These are phyloP conservation scores for Bergia sp. DNA, from an alignment of 92 coral and sea anemone species.

Conservation along the genomic window DNA sequence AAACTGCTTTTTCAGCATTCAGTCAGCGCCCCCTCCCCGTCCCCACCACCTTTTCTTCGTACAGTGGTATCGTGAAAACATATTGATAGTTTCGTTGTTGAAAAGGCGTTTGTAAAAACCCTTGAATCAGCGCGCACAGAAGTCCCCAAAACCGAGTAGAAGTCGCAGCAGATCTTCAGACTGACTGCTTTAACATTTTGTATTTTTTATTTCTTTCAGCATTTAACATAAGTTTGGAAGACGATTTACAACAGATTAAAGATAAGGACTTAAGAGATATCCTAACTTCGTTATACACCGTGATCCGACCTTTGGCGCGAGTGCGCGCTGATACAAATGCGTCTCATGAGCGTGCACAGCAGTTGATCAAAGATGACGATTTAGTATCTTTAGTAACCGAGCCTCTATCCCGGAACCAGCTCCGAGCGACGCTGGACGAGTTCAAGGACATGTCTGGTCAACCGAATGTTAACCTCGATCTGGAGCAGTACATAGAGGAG, in stretches of 20 bases:
- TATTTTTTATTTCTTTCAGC: slow-evolving; percentile 50
- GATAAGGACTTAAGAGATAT: slow-evolving; percentile 65
- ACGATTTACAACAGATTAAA: slow-evolving; percentile 53
- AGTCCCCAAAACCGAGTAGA: too few relatives aligned
- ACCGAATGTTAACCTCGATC: slow-evolving; percentile 30
- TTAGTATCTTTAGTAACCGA: slow-evolving; percentile 69
- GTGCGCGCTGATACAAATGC: slow-evolving; percentile 64
- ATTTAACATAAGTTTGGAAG: slow-evolving; percentile 54
- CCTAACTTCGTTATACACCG: slow-evolving; percentile 55
- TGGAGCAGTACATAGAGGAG: slow-evolving; percentile 26
- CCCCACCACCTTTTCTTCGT: too few relatives aligned
- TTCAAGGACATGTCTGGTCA: slow-evolving; percentile 45
- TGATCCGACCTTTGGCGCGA: slow-evolving; percentile 58
- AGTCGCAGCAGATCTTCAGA: not conserved
- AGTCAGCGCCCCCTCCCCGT: too few relatives aligned
- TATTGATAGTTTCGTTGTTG: too few relatives aligned
- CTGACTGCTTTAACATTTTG: too few relatives aligned
- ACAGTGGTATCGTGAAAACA: too few relatives aligned
- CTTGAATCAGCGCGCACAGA: too few relatives aligned
- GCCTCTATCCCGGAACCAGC: slow-evolving; percentile 74
- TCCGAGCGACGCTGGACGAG: slow-evolving; percentile 66
- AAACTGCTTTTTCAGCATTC: too few relatives aligned
- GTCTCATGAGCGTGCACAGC: slow-evolving; percentile 68
- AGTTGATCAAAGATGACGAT: slow-evolving; percentile 57
- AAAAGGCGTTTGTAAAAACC: too few relatives aligned